Percentiles rank a stretch among this genome's conserved stretches.
Conservation (phyloP, 2,113 vertebrate species). For the Speoplatyrhinus poulsoni region DNA sequence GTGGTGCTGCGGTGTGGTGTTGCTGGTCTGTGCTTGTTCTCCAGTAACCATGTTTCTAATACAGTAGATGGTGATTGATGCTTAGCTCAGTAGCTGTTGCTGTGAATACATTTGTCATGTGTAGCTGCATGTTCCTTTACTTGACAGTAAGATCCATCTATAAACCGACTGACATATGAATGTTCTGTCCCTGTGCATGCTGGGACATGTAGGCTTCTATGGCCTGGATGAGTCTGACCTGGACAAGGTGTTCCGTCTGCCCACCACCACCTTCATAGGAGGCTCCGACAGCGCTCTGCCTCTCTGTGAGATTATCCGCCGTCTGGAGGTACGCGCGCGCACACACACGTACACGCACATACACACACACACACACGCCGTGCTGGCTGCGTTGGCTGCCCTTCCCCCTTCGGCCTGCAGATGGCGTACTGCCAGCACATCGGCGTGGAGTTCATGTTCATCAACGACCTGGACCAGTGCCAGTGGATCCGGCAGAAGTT, state of each 20-base stretch:
- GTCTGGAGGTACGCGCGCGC: constrained; percentile 84
- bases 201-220: constrained; percentile 87
- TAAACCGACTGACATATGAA: no score
- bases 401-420: constrained; percentile 60
- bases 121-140: no score
- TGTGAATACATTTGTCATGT: no score
- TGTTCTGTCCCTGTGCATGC: constrained; percentile 31
- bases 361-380: neutral
- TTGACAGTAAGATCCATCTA: no score
- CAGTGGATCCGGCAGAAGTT: constrained; percentile 99
- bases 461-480: constrained; percentile 98
- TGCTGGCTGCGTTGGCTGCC: no score
- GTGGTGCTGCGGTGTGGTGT: no score
- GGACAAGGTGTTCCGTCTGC: constrained; percentile 95
- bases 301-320: constrained; percentile 92
- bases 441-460: constrained; percentile 99
- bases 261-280: constrained; percentile 98
- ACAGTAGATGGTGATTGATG: no score
- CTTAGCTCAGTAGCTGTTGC: no score
- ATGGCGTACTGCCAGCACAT: constrained; percentile 98
- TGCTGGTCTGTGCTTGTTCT: no score
- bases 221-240: constrained; percentile 93
- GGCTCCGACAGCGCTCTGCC: constrained; percentile 89
- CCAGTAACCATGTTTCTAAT: no score
- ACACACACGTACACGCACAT: constrained; percentile 4